These are phyloP conservation scores for Congeria kusceri DNA, from an alignment of 2,888 invertebrate species.

Conservation along the genomic window DNA sequence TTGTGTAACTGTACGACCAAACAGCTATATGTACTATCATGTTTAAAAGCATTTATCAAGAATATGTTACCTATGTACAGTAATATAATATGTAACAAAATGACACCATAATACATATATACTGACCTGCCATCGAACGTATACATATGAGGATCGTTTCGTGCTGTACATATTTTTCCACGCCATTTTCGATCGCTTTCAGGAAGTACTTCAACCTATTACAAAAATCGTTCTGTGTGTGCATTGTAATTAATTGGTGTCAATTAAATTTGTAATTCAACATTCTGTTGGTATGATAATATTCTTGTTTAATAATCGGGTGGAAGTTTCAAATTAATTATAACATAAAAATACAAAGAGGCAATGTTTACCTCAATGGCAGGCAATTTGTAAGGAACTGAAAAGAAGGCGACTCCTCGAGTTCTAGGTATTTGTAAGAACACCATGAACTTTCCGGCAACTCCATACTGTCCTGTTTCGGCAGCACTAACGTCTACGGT, in stretches of 20 bases:
- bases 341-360: no score
- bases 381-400: not conserved
- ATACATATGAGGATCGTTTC: slow-evolving; percentile 8
- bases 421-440: not conserved
- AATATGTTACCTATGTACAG: no score
- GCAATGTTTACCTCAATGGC: not conserved
- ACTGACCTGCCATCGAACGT: slow-evolving; percentile 11
- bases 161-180: not conserved
- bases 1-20: no score
- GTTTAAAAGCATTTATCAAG: no score
- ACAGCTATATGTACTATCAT: no score
- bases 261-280: no score
- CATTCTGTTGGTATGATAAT: no score
- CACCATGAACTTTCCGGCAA: slow-evolving; percentile 23
- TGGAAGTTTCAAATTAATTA: no score
- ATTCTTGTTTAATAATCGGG: no score
- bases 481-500: slow-evolving; percentile 15
- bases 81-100: no score
- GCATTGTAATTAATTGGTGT: no score
- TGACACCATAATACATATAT: not conserved
- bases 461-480: slow-evolving; percentile 39
- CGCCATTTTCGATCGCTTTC: not conserved
- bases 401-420: not conserved
- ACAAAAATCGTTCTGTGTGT: not conserved
- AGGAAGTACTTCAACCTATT: not conserved